Base-by-base conservation (phyloP, 2,113 vertebrate species). In the Amazona guildingii region DNA sequence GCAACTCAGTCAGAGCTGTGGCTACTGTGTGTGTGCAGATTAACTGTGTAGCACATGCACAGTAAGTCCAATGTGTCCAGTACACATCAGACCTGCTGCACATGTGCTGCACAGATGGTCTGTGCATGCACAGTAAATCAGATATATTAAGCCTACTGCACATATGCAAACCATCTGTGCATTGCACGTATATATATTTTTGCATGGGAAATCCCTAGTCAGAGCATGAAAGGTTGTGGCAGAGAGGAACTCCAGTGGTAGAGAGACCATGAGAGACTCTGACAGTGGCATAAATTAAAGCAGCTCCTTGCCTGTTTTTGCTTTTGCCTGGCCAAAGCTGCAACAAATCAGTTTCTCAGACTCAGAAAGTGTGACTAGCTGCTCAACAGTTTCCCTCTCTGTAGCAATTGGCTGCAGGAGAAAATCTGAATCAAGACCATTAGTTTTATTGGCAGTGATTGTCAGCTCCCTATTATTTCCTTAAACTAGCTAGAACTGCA, bases 21-120 rank as follows among this genome's bases (percentile, higher is more conserved):
- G 96, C 96, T 97, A 97, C 96, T 97, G 96, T 95, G 83, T 96
- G 83, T 91, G 86, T 97, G 86, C 95, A 96, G 94, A 97, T 97
- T 95, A 97, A 96, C 96, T 97, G 96, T 79, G 93, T 97, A 97
- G 96, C 96, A 97, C 96, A 97, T 96, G 96, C 95, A 96, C 95
- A 97, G 96, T 97, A 92, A 97, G 96, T 96, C 96, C 95, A 97
- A 97, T 96, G 96, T 96, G 95, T 96, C 96, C 96, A 92, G 94
- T 96, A 96, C 94, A 92, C 95, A 94, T 96, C 94, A 97, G 95
- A 97, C 94, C 96, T 97, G 94, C 95, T 96, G 96, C 96, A 97
- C 96, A 96, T 96, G 96, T 97, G 95, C 96, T 95, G 96, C 96
- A 92, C 96, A 97, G 96, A 97, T 97, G 96, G 96, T 95, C 93